Evolutionary conservation across 2,888 invertebrate genomes (phyloP), one percentile per base, ranked within the genome.

Genomic region (Meteorus cinctellus): DNA sequence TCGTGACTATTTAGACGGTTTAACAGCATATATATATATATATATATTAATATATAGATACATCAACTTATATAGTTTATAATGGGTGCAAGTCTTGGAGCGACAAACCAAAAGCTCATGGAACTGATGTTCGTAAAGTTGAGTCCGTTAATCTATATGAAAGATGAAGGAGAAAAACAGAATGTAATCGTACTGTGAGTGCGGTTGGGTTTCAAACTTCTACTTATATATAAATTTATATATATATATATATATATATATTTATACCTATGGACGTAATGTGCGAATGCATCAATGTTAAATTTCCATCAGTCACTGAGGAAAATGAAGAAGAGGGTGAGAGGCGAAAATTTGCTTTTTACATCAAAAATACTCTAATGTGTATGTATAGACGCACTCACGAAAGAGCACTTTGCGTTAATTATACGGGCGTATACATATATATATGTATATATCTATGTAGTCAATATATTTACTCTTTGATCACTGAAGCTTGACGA

Each of bases 31-130:
- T 31, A 31, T 16, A 27, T 29, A 31, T 16, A 27, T 29, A 3
- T 59, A 59, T 27, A 27, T 59, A 27, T 27, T 19, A n/a, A 27
- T 27, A 27, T 14, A 63, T 34, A 29, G 3, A 65, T 65, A 41
- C 24, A 65, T 55, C n/a, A 8, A n/a, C 41, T 31, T 41, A 65
- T 65, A 65, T n/a, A 65, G 36, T 24, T 19, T 65, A 65, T 62
- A 36, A 34, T 65, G 36, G 41, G 31, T 10, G n/a, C n/a, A 65
- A 65, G 36, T 65, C 41, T 34, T 41, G 31, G 5, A 62, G 31
- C n/a, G 31, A 62, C 29, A 62, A 62, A 29, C 31, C 62, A 29
- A 62, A 29, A 29, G 12, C 29, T 62, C n/a, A 14, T 27, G 16
- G 14, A 14, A 4, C 14, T 29, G 31, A 62, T 29, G 31, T 62